Evolutionary conservation across 2,113 vertebrate genomes (phyloP).

Genomic region (Raja brachyura): DNA sequence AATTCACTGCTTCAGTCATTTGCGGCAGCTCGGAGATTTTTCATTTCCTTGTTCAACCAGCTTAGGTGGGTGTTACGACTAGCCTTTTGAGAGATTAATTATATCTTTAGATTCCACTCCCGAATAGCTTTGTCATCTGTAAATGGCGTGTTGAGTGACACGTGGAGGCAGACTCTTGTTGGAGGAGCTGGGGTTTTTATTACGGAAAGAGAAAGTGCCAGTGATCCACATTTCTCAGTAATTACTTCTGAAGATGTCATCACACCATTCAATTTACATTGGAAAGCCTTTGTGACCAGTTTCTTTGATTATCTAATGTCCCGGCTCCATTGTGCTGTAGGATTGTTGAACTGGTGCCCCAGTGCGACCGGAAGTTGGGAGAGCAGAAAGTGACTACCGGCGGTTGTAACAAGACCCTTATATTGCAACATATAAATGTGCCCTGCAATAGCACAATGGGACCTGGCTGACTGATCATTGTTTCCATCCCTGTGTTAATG

Average conservation of each 20-base stretch:
- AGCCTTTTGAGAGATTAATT: neutral
- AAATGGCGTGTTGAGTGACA: neutral
- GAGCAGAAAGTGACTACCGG: neutral
- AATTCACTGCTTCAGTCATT: neutral
- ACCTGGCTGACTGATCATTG: neutral
- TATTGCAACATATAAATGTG: neutral
- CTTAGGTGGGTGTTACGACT: neutral
- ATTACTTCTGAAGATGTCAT: neutral
- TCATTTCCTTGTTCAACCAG: constrained; percentile 24
- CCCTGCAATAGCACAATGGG: neutral
- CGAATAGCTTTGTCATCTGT: neutral
- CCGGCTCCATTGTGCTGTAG: neutral
- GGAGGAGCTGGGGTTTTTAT: neutral
- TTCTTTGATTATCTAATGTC: neutral
- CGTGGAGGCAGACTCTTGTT: neutral
- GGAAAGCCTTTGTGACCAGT: neutral
- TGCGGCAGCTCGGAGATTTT: neutral
- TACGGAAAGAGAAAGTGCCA: neutral
- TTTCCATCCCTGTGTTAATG: neutral
- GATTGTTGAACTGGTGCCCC: neutral
- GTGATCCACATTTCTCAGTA: neutral
- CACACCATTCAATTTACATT: too few species aligned
- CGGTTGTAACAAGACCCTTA: neutral
- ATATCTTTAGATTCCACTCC: neutral
- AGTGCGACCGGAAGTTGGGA: neutral